Percentiles rank a stretch among this genome's conserved stretches.
Conservation (phyloP, 2,797 vertebrate genomes). For the Peromyscus melanophrys region DNA sequence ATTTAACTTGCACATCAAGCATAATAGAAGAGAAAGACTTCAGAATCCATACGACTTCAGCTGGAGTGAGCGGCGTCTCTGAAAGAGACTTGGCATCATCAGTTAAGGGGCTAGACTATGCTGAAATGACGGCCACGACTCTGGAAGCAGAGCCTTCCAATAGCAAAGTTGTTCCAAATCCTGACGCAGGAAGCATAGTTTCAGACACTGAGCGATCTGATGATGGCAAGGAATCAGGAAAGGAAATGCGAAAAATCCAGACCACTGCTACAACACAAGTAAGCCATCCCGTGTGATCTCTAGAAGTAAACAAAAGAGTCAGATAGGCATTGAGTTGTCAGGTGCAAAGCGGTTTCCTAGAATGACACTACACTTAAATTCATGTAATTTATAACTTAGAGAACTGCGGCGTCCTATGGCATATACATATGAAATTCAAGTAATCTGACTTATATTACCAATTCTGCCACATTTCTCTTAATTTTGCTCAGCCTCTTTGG, state of each 20-base stretch:
- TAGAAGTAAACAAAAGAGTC: not conserved
- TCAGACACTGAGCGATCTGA: slow-evolving; percentile 99
- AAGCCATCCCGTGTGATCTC: slow-evolving; percentile 61
- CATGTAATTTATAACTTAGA: not conserved
- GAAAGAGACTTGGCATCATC: slow-evolving; percentile 92
- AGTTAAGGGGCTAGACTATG: slow-evolving; percentile 93
- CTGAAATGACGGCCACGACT: slow-evolving; percentile 91
- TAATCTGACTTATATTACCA: not conserved
- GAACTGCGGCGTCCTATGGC: not conserved
- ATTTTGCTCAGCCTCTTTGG: slow-evolving; percentile 30
- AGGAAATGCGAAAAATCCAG: slow-evolving; percentile 98
- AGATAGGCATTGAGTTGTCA: not conserved
- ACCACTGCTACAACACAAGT: slow-evolving; percentile 99
- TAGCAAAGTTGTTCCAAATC: slow-evolving; percentile 91
- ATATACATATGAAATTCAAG: not conserved
- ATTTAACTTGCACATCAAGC: slow-evolving; percentile 92
- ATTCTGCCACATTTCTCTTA: not conserved
- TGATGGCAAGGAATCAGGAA: slow-evolving; percentile 96
- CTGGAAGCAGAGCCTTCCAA: slow-evolving; percentile 92
- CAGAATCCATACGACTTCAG: slow-evolving; percentile 96
- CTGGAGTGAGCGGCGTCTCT: slow-evolving; percentile 94
- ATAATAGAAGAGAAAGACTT: slow-evolving; percentile 96
- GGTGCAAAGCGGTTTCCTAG: not conserved
- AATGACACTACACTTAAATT: not conserved
- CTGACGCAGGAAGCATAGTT: slow-evolving; percentile 95